These are phyloP conservation scores for Bombus pascuorum DNA, from an alignment of 1,140 invertebrate species.

Conservation along the genomic window DNA sequence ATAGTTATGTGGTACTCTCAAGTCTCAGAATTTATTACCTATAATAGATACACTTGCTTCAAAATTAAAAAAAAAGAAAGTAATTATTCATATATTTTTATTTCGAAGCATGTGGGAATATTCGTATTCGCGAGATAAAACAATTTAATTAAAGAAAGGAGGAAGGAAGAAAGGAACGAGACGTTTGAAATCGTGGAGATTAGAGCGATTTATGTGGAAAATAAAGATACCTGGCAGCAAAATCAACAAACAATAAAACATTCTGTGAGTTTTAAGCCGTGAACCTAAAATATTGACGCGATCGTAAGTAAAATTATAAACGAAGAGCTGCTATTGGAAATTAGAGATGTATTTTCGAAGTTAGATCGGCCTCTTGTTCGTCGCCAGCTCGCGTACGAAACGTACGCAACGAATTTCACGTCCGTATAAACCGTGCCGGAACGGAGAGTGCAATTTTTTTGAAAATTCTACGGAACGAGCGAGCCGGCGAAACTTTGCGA, in stretches of 20 bases:
- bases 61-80: too few species aligned
- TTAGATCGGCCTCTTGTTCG: conserved; percentile 3
- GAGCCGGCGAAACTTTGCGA: conserved; percentile 52
- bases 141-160: too few species aligned
- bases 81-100: too few species aligned
- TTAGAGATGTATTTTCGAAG: conserved; percentile 15
- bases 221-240: background rate
- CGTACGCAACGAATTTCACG: conserved; percentile 16
- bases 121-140: too few species aligned
- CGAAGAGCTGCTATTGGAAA: background rate
- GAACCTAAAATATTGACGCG: too few species aligned
- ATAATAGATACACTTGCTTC: too few species aligned
- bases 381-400: conserved; percentile 6
- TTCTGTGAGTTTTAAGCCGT: background rate
- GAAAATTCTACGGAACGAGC: conserved; percentile 40
- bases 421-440: background rate
- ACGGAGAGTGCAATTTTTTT: conserved; percentile 36
- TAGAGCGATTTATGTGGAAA: background rate
- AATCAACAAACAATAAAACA: background rate
- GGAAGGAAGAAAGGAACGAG: background rate
- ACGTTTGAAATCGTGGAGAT: background rate
- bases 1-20: background rate
- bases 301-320: conserved; percentile 25
- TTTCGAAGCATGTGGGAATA: too few species aligned
- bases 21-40: too few species aligned